A percentile compares a stretch with the other conserved stretches of the same genome.
These are phyloP conservation scores for Mystacornis crossleyi DNA, from an alignment of 2,113 vertebrate species.

Conservation along the genomic window DNA sequence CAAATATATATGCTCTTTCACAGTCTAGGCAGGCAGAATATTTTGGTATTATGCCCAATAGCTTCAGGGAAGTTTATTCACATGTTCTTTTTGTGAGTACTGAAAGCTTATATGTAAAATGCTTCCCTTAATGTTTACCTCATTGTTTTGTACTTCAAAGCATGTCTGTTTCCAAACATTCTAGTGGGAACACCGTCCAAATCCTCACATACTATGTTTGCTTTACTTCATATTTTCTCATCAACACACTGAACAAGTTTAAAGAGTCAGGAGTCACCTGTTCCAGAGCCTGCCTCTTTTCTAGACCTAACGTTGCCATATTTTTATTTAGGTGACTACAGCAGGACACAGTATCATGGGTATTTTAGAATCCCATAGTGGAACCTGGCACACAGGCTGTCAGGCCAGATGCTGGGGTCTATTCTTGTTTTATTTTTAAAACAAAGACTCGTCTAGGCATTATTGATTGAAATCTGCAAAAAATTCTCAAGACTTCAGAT, in stretches of 20 bases:
- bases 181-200: background rate
- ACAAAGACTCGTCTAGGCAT: background rate
- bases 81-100: background rate
- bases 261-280: background rate
- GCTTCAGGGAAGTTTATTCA: conserved; percentile 23
- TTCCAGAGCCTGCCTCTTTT: background rate
- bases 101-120: background rate
- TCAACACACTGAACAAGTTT: background rate
- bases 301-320: background rate
- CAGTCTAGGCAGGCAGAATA: background rate
- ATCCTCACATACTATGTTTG: background rate
- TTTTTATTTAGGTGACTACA: background rate
- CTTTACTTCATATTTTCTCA: background rate
- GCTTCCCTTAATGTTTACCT: background rate
- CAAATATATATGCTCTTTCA: background rate
- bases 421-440: background rate
- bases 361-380: background rate
- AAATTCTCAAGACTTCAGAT: background rate
- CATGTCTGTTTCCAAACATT: background rate
- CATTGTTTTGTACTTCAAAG: conserved; percentile 38
- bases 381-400: background rate
- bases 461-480: background rate
- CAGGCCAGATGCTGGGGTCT: background rate
- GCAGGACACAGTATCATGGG: background rate
- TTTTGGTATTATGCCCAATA: background rate